Evolutionary conservation across 2,797 vertebrate species (phyloP), one percentile per base, ranked within the genome.

Genomic region (Coluber constrictor): DNA sequence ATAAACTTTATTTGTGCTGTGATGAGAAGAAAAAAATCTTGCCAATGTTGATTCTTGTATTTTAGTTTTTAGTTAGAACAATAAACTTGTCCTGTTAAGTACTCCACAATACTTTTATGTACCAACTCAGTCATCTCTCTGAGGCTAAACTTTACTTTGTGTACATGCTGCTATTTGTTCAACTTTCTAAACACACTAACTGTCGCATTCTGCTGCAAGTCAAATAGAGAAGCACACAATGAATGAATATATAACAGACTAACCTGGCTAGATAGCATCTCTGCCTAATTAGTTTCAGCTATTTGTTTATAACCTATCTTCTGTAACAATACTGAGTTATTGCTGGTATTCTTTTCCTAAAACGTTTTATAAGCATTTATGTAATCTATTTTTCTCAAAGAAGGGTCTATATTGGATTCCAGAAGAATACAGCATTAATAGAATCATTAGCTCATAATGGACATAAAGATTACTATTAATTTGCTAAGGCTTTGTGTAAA

Each of bases 231-330:
- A 6, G 66, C n/a, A 74, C 15, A 74, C 5, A 74, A 18, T 74
- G 66, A 74, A 74, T 18, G 66, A 37, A 37, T 74, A 74, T 74
- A 18, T 37, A 70, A 66, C 29, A 66, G n/a, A 74, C 16, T 32
- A 74, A 74, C 70, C 7, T 74, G 6, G 6, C 32, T 74, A 74
- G 16, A 74, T 74, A 74, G 16, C 7, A 20, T 32, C 32, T 9
- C 16, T 74, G 16, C 70, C 70, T 74, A 37, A 37, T 18, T 74
- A 74, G n/a, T 18, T 74, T 37, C 15, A 37, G 32, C 16, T 63
- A 13, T 63, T 29, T 63, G 61, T 29, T 96, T 93, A 91, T 66
- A 94, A 13, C 12, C 94, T 87, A 1, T 47, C 16, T 91, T 95
- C 37, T 4, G 90, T 10, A 18, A 27, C 23, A 61, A 95, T 90